phyloP scores from a whole-genome alignment of 2,797 vertebrate genomes.

The Sebastolobus alascanus region DNA sequence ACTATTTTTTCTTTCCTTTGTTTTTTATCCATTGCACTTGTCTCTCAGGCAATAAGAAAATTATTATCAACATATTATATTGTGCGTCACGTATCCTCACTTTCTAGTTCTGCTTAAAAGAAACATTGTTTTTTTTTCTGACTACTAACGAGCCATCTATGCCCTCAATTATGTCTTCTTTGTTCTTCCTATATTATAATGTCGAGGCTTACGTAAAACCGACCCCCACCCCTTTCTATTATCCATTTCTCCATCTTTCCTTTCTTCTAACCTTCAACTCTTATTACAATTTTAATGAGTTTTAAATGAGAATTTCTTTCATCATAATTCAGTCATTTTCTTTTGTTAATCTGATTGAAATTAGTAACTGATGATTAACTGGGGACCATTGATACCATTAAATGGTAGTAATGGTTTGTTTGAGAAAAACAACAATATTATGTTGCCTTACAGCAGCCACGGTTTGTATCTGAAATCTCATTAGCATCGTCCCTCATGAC shows the following conservation, averaged over 20 bases:
- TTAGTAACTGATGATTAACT: not conserved
- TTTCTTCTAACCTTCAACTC: constrained; percentile 11
- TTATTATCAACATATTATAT: not conserved
- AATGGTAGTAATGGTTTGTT: not conserved
- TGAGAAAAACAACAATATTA: not conserved
- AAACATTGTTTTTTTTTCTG: not conserved
- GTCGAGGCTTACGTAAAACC: not conserved
- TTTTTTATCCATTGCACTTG: not conserved
- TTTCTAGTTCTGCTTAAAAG: not conserved
- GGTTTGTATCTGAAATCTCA: constrained; percentile 6
- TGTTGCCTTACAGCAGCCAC: not conserved
- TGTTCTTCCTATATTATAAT: not conserved
- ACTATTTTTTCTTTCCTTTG: not conserved
- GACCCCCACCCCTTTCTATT: not conserved
- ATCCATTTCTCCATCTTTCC: not conserved
- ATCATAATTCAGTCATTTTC: not conserved
- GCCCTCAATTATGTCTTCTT: not conserved
- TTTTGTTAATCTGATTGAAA: not conserved
- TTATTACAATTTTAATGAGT: not conserved
- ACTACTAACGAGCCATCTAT: not conserved
- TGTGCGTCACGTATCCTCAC: not conserved
- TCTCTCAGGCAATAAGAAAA: not conserved
- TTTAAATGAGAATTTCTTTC: not conserved
- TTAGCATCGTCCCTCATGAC: not conserved
- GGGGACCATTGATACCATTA: not conserved